Conservation (phyloP, 2,113 vertebrate species). For the Proterorhinus semilunaris region DNA sequence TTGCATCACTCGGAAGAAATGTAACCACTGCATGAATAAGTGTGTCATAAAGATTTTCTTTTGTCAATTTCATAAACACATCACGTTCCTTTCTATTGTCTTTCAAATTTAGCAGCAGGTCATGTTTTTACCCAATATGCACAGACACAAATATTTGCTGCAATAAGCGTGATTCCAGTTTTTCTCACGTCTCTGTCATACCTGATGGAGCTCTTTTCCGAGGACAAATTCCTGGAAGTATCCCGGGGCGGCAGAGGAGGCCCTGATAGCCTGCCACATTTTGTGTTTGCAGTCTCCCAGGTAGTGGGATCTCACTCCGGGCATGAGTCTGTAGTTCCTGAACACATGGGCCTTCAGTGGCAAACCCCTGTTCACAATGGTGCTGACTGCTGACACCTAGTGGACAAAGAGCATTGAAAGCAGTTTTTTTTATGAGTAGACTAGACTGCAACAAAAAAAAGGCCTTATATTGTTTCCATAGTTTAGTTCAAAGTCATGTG, state of each 20-base stretch:
- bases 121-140: background rate
- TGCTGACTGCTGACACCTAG: constrained; percentile 94
- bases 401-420: constrained; percentile 23
- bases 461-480: too few relatives aligned
- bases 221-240: constrained; percentile 94
- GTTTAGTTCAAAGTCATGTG: too few relatives aligned
- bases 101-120: background rate
- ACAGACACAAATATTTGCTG: background rate
- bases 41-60: too few relatives aligned
- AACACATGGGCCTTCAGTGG: constrained; percentile 93
- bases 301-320: constrained; percentile 91
- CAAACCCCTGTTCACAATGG: constrained; percentile 90
- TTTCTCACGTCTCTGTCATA: constrained; percentile 50
- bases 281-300: constrained; percentile 92
- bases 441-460: too few relatives aligned
- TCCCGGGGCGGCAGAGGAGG: constrained; percentile 95
- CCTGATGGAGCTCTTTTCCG: constrained; percentile 93
- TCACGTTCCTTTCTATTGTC: background rate
- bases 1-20: too few relatives aligned
- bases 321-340: constrained; percentile 92
- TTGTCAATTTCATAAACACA: background rate
- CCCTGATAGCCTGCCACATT: constrained; percentile 94
- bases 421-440: background rate
- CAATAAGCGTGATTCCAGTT: background rate
- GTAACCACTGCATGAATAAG: too few relatives aligned